phyloP scores from a whole-genome alignment of 2,113 vertebrate genomes.

The Ptychochromis oligacanthus region DNA sequence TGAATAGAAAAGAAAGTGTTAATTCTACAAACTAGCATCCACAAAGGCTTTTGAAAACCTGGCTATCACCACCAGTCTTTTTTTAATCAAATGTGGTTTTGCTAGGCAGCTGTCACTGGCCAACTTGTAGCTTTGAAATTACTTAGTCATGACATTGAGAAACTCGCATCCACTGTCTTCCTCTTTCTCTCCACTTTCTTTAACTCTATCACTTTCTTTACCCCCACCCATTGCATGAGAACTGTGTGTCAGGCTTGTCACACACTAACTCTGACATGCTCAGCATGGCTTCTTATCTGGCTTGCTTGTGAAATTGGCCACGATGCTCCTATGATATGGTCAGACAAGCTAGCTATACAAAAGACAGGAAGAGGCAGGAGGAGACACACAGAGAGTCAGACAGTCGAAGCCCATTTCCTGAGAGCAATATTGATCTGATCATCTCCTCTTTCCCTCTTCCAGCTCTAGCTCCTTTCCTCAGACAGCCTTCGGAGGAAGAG shows the following conservation, averaged over 20 bases:
- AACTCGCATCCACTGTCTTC: conserved; percentile 21
- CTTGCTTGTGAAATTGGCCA: conserved; percentile 53
- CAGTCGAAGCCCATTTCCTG: conserved; percentile 65
- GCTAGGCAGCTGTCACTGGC: background rate
- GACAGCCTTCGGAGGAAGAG: conserved; percentile 32
- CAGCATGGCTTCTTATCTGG: conserved; percentile 51
- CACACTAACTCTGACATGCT: conserved; percentile 12
- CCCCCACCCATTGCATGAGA: background rate
- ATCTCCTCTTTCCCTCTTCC: conserved; percentile 49
- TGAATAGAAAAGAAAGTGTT: background rate
- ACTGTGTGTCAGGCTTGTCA: conserved; percentile 34
- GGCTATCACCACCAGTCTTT: background rate
- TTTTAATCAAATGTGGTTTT: background rate
- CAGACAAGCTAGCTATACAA: conserved; percentile 47
- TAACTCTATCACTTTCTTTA: background rate
- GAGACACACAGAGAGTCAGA: conserved; percentile 33
- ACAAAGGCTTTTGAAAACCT: background rate
- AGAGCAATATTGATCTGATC: conserved; percentile 72
- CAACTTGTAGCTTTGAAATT: background rate
- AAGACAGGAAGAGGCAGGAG: conserved; percentile 39
- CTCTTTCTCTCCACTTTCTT: conserved; percentile 12
- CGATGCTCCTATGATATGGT: conserved; percentile 51
- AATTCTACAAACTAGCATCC: background rate
- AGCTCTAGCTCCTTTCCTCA: conserved; percentile 19
- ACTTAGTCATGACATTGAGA: conserved; percentile 21